phyloP scores from a whole-genome alignment of 2,888 invertebrate genomes.

The Deilephila porcellus region DNA sequence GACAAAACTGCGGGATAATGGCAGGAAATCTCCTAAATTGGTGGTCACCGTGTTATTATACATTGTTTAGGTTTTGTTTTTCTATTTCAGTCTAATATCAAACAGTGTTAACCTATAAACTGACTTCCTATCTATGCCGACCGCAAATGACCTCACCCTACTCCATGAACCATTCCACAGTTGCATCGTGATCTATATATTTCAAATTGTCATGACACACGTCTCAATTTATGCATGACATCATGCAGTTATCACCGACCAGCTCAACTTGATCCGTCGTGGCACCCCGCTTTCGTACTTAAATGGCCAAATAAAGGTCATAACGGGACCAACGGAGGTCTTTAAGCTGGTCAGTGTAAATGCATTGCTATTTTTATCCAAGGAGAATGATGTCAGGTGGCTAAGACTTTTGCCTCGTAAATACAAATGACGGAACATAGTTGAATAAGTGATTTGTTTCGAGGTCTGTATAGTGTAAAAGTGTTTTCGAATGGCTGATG shows the following conservation, averaged over 20 bases:
- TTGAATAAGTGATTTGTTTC: conserved; percentile 12
- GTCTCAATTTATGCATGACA: conserved; percentile 60
- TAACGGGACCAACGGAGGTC: conserved; percentile 57
- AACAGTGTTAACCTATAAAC: neutral
- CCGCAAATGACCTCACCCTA: conserved; percentile 12
- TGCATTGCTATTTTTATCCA: conserved; percentile 77
- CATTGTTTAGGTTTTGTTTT: neutral
- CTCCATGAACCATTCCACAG: conserved; percentile 13
- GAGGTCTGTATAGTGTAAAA: conserved; percentile 11
- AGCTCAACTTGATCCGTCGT: conserved; percentile 53
- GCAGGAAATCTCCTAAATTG: too few species aligned
- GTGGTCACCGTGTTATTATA: too few species aligned
- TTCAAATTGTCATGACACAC: conserved; percentile 48
- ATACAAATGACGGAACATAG: neutral
- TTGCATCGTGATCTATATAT: conserved; percentile 39
- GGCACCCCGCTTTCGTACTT: conserved; percentile 44
- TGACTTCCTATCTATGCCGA: neutral
- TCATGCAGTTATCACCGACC: conserved; percentile 64
- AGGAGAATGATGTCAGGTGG: conserved; percentile 66
- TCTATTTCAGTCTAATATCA: neutral
- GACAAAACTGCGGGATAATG: too few species aligned
- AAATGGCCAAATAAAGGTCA: conserved; percentile 45
- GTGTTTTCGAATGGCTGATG: neutral
- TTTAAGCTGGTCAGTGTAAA: conserved; percentile 43
- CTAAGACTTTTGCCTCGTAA: conserved; percentile 9